phyloP scores from a whole-genome alignment of 2,888 invertebrate species.

The Caradrina clavipalpis region DNA sequence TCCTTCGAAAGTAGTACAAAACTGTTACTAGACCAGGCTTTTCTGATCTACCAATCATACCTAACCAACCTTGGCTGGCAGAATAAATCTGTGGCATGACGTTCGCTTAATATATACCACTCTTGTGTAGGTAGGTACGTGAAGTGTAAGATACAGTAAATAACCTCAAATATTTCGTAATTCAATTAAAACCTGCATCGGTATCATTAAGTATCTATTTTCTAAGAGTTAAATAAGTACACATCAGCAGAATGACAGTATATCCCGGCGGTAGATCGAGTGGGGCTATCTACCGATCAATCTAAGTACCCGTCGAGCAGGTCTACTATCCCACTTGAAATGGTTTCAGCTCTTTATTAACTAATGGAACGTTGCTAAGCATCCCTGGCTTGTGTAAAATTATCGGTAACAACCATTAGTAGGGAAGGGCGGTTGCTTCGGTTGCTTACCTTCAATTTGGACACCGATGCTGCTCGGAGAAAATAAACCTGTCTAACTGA shows the following conservation, averaged over 20 bases:
- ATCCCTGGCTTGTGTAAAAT: not conserved
- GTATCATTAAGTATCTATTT: too few relatives aligned
- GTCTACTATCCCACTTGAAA: not conserved
- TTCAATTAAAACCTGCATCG: too few relatives aligned
- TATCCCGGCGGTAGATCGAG: not conserved
- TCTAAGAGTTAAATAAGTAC: too few relatives aligned
- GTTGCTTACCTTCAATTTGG: not conserved
- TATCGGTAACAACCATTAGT: not conserved
- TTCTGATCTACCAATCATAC: too few relatives aligned
- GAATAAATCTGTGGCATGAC: too few relatives aligned
- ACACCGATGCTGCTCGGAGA: not conserved
- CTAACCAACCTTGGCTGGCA: too few relatives aligned
- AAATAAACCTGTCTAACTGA: not conserved
- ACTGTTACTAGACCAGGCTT: not conserved
- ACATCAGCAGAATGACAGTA: not conserved
- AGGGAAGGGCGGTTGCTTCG: not conserved
- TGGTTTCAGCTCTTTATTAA: conserved; percentile 19
- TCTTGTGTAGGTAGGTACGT: too few relatives aligned
- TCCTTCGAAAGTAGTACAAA: conserved; percentile 68
- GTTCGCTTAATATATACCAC: too few relatives aligned
- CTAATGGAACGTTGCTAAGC: conserved; percentile 2
- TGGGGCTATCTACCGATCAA: conserved; percentile 12
- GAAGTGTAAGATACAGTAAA: too few relatives aligned
- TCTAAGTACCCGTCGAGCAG: conserved; percentile 2
- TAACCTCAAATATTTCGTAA: too few relatives aligned